Conservation (phyloP, 2,113 vertebrate genomes). For the Sminthopsis crassicaudata region DNA sequence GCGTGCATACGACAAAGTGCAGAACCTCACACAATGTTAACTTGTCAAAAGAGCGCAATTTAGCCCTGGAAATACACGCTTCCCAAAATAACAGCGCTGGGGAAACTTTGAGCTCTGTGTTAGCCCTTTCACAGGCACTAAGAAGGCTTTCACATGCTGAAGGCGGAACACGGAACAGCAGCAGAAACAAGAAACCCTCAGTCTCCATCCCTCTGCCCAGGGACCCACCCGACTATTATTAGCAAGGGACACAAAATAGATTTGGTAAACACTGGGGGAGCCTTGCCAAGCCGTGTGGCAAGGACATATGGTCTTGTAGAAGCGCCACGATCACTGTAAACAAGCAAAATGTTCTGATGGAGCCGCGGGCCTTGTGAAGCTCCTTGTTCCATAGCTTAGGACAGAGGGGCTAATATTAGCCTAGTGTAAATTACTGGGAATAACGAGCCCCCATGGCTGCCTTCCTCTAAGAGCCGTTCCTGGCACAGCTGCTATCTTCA, state of each 20-base stretch:
- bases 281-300: constrained; percentile 71
- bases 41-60: constrained; percentile 75
- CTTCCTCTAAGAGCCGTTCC: not conserved
- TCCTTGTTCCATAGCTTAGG: constrained; percentile 63
- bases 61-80: constrained; percentile 77
- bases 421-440: constrained; percentile 35
- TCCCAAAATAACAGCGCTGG: constrained; percentile 84
- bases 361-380: constrained; percentile 61
- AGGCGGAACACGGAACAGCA: constrained; percentile 76
- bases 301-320: constrained; percentile 81
- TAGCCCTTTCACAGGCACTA: constrained; percentile 81
- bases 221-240: constrained; percentile 84
- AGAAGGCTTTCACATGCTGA: constrained; percentile 83
- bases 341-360: constrained; percentile 55
- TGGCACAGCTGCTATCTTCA: constrained; percentile 72
- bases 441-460: not conserved
- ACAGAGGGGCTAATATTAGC: constrained; percentile 48
- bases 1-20: constrained; percentile 41
- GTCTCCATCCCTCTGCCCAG: constrained; percentile 71
- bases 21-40: constrained; percentile 68
- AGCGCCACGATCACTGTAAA: constrained; percentile 28
- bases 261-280: constrained; percentile 86
- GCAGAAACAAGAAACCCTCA: constrained; percentile 82
- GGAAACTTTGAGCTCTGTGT: constrained; percentile 81
- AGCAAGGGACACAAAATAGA: constrained; percentile 82